phyloP scores from a whole-genome alignment of 2,888 invertebrate species.

The Quadroppia sp. region DNA sequence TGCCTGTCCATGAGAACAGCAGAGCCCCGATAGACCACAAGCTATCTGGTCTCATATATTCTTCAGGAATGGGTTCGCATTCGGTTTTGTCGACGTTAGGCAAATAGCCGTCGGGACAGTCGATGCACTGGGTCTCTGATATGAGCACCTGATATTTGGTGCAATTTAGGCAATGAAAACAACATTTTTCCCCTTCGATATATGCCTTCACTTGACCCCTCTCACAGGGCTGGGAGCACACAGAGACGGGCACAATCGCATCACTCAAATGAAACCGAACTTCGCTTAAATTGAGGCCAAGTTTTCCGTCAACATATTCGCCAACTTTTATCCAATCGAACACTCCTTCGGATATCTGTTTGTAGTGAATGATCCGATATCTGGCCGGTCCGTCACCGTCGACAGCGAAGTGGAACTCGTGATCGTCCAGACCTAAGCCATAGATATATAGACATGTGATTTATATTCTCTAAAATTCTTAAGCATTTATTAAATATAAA shows the following conservation, averaged over 20 bases:
- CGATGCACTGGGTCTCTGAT: slow-evolving; percentile 76
- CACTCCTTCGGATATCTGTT: slow-evolving; percentile 65
- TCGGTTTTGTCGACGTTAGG: slow-evolving; percentile 49
- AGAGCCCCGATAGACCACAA: slow-evolving; percentile 91
- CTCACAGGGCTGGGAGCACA: slow-evolving; percentile 83
- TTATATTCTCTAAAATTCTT: not conserved
- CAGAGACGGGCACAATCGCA: slow-evolving; percentile 67
- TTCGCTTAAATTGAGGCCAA: slow-evolving; percentile 62
- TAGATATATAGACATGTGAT: not conserved
- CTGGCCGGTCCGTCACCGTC: slow-evolving; percentile 91
- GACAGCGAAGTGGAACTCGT: slow-evolving; percentile 80
- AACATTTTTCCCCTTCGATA: slow-evolving; percentile 86
- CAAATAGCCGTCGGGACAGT: slow-evolving; percentile 60
- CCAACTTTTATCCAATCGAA: slow-evolving; percentile 82
- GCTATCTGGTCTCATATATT: slow-evolving; percentile 60
- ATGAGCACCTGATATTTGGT: slow-evolving; percentile 74
- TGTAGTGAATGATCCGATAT: slow-evolving; percentile 93
- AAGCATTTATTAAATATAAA: not conserved
- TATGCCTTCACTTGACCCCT: slow-evolving; percentile 85
- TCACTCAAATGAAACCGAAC: slow-evolving; percentile 44
- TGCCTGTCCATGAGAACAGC: slow-evolving; percentile 58
- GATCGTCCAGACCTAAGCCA: slow-evolving; percentile 72
- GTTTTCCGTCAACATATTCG: slow-evolving; percentile 74
- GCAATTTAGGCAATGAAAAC: slow-evolving; percentile 91
- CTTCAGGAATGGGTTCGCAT: slow-evolving; percentile 72